A percentile compares a stretch with the other conserved stretches of the same genome.
Evolutionary conservation across 1,140 invertebrate species (phyloP).

Genomic region (Leguminivora glycinivorella): DNA sequence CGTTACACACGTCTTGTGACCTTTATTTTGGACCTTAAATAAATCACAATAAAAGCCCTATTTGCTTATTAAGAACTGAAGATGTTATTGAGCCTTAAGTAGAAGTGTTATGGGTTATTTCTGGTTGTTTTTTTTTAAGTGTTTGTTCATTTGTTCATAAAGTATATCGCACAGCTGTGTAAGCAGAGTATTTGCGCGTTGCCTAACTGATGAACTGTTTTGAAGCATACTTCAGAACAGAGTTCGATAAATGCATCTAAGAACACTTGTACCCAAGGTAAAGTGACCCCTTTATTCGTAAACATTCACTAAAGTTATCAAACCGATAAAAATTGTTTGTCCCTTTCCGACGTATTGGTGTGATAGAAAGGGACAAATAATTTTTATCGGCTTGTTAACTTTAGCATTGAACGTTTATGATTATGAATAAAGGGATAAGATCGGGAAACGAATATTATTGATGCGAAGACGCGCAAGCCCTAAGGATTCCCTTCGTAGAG

Average conservation of each 20-base stretch:
- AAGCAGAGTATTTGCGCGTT: conserved; percentile 23
- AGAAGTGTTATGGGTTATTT: background rate
- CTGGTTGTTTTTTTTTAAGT: background rate
- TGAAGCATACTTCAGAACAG: background rate
- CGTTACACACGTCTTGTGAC: background rate
- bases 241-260: background rate
- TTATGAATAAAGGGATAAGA: too few species aligned
- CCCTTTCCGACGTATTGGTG: too few species aligned
- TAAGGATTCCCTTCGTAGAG: too few species aligned
- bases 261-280: too few species aligned
- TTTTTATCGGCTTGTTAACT: too few species aligned
- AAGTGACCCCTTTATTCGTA: too few species aligned
- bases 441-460: too few species aligned
- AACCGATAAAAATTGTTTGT: too few species aligned
- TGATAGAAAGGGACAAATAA: too few species aligned
- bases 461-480: too few species aligned
- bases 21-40: background rate
- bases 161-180: conserved; percentile 21
- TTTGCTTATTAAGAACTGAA: background rate
- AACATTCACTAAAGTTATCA: too few species aligned
- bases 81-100: background rate
- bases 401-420: too few species aligned
- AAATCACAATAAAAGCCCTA: background rate
- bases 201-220: background rate
- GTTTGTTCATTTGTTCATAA: background rate